phyloP scores from a whole-genome alignment of 2,113 vertebrate genomes.

The Brachypteracias leptosomus region DNA sequence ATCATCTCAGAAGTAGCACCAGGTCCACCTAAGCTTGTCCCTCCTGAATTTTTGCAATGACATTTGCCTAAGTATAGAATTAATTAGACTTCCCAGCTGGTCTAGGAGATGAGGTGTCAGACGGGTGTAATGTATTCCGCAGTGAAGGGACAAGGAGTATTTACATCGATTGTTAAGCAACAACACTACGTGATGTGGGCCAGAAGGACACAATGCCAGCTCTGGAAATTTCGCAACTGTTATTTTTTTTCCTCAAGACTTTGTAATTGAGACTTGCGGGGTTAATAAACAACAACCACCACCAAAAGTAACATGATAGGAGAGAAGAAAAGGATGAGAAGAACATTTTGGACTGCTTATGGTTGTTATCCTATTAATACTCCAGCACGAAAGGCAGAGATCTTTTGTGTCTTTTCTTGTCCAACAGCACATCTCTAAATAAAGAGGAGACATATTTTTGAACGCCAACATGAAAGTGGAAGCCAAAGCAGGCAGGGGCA shows the following conservation, averaged over 20 bases:
- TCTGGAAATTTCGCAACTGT: constrained; percentile 41
- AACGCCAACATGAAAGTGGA: background rate
- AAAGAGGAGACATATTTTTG: background rate
- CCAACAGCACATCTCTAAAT: background rate
- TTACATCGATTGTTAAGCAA: constrained; percentile 63
- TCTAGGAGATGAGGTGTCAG: background rate
- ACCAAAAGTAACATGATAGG: constrained; percentile 16
- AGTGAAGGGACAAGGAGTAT: constrained; percentile 25
- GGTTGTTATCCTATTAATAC: background rate
- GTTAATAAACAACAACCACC: constrained; percentile 52
- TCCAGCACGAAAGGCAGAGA: constrained; percentile 32
- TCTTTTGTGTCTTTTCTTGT: constrained; percentile 14
- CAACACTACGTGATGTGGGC: constrained; percentile 37
- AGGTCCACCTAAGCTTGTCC: background rate
- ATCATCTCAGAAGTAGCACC: background rate
- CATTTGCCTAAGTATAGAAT: background rate
- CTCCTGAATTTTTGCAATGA: background rate
- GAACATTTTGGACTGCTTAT: background rate
- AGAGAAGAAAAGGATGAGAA: constrained; percentile 15
- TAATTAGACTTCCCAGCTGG: constrained; percentile 1
- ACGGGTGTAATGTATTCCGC: background rate
- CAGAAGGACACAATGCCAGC: constrained; percentile 47
- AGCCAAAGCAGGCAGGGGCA: background rate
- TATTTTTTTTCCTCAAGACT: constrained; percentile 16
- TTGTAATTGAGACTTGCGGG: constrained; percentile 50